A percentile compares a stretch with the other conserved stretches of the same genome.
Evolutionary conservation across 2,113 vertebrate species (phyloP).

Genomic region (Pelecanoides urinatrix): DNA sequence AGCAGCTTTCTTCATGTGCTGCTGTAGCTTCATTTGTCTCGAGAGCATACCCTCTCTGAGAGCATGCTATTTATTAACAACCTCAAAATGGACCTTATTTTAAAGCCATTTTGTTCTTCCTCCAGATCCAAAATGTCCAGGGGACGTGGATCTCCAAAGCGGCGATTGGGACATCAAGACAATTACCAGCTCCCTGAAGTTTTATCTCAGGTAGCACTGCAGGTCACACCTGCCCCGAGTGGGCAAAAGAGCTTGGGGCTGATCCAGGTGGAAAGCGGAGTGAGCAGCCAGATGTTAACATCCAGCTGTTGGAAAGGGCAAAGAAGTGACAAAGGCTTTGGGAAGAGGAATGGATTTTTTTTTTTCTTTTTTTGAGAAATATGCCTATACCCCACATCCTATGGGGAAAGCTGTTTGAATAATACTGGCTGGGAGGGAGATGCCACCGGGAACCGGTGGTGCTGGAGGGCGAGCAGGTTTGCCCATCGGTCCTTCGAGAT

Average conservation of each 20-base stretch:
- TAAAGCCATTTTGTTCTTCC: neutral
- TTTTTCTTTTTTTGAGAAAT: neutral
- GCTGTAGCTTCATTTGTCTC: fast-evolving
- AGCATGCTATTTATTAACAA: neutral
- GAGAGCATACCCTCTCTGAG: fast-evolving
- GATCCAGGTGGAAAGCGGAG: neutral
- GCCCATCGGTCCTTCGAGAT: fast-evolving
- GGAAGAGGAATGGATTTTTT: neutral
- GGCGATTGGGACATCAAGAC: constrained; percentile 94
- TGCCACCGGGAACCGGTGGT: neutral
- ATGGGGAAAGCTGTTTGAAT: neutral
- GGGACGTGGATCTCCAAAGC: constrained; percentile 87
- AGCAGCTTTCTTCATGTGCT: neutral
- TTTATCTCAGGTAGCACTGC: constrained; percentile 88
- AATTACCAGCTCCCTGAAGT: constrained; percentile 95
- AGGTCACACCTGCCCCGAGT: fast-evolving
- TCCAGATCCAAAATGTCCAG: constrained; percentile 86
- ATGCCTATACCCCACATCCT: fast-evolving
- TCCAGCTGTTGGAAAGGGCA: neutral
- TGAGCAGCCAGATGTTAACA: neutral
- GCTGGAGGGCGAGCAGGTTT: neutral
- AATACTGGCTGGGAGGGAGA: neutral
- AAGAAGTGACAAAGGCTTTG: neutral
- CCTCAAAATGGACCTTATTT: neutral
- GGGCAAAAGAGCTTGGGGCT: neutral